phyloP scores from a whole-genome alignment of 1,140 invertebrate genomes.

The Cylas formicarius region DNA sequence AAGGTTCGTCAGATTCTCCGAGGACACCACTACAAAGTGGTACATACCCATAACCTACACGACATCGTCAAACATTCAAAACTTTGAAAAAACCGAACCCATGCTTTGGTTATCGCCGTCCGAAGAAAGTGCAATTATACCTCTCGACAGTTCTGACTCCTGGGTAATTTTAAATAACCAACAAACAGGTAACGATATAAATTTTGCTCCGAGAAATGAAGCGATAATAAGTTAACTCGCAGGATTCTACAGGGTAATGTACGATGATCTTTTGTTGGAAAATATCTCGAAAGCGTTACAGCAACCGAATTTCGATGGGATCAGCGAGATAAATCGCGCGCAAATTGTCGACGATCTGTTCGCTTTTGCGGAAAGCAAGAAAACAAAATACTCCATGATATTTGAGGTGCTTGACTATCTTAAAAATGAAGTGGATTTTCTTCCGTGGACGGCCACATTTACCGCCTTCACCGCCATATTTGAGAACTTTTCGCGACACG shows the following conservation, averaged over 20 bases:
- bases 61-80: neutral
- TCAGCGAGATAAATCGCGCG: conserved; percentile 65
- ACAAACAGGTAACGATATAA: conserved; percentile 6
- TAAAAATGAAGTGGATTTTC: conserved; percentile 51
- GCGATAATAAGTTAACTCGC: conserved; percentile 30
- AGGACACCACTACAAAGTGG: conserved; percentile 17
- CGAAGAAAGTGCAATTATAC: neutral
- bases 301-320: conserved; percentile 42
- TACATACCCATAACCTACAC: conserved; percentile 6
- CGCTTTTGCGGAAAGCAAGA: conserved; percentile 47
- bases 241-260: conserved; percentile 76
- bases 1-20: too few species aligned
- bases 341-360: conserved; percentile 75
- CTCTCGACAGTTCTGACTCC: neutral
- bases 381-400: conserved; percentile 43
- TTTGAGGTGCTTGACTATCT: conserved; percentile 54
- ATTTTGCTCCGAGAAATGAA: neutral
- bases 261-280: conserved; percentile 61
- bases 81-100: neutral
- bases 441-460: too few species aligned
- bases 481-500: too few species aligned
- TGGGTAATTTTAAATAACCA: conserved; percentile 15
- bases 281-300: conserved; percentile 48
- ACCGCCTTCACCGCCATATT: too few species aligned
- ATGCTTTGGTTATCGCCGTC: neutral